A percentile compares a stretch with the other conserved stretches of the same genome.
Evolutionary conservation across 1,140 invertebrate genomes (phyloP).

Genomic region (Drosophila trapezifrons): DNA sequence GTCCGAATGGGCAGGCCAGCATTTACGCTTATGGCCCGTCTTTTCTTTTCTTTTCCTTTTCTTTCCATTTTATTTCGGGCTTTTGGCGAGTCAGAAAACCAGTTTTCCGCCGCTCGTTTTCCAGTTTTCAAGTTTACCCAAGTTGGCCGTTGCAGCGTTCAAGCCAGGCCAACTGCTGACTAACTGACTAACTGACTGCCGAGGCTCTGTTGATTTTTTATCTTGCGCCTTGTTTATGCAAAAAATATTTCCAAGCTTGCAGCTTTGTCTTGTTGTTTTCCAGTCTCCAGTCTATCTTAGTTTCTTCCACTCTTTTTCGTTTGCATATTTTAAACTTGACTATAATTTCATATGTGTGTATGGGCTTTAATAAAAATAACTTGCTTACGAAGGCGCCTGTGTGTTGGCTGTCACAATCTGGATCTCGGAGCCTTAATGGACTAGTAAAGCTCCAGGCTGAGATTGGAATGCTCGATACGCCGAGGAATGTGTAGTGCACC

Average conservation of each 20-base stretch:
- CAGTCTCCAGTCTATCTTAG: conserved; percentile 12
- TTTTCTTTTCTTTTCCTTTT: conserved; percentile 42
- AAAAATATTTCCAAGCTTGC: conserved; percentile 70
- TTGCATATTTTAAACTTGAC: conserved; percentile 48
- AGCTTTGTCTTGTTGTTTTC: conserved; percentile 52
- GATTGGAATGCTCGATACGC: conserved; percentile 23
- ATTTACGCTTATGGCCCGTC: conserved; percentile 65
- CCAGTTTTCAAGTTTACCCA: conserved; percentile 79
- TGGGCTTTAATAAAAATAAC: conserved; percentile 63
- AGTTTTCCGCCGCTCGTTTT: conserved; percentile 50
- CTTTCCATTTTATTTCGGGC: conserved; percentile 65
- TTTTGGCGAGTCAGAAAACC: conserved; percentile 70
- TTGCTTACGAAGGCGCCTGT: conserved; percentile 33
- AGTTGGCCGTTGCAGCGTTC: conserved; percentile 41
- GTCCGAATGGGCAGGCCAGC: conserved; percentile 61
- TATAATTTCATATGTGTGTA: conserved; percentile 56
- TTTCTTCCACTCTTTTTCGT: not conserved
- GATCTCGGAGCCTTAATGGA: conserved; percentile 48
- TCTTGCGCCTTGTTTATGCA: conserved; percentile 73
- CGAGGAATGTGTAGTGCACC: conserved; percentile 24
- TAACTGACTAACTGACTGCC: conserved; percentile 48
- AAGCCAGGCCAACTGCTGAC: conserved; percentile 57
- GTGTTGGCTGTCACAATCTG: conserved; percentile 45
- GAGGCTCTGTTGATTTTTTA: conserved; percentile 45
- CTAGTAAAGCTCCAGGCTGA: conserved; percentile 36